Evolutionary conservation across 2,888 invertebrate genomes (phyloP).

Genomic region (Lysandra coridon): DNA sequence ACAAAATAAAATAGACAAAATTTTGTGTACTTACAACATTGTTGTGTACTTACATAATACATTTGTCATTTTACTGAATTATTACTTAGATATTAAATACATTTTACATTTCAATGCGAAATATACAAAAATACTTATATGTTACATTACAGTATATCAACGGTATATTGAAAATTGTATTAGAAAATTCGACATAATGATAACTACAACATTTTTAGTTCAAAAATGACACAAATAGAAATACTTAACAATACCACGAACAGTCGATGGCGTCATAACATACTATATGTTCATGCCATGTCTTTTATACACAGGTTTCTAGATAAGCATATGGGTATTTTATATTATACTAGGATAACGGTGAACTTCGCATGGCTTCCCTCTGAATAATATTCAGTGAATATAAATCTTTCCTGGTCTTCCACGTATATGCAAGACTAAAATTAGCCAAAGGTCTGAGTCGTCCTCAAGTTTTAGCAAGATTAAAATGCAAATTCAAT

Average conservation of each 20-base stretch:
- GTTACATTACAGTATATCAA: conserved; percentile 35
- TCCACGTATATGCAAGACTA: no score
- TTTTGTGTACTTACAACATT: neutral
- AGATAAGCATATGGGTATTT: neutral
- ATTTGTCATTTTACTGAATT: neutral
- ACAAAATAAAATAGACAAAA: neutral
- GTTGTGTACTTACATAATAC: neutral
- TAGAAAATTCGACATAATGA: conserved; percentile 26
- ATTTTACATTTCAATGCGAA: no score
- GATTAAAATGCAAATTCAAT: no score
- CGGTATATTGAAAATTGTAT: conserved; percentile 14
- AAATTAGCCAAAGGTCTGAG: no score
- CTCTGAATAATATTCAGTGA: no score
- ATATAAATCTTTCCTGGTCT: no score
- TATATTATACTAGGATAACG: neutral
- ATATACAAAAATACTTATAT: neutral
- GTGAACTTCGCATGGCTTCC: no score
- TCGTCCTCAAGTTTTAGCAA: no score
- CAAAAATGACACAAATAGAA: conserved; percentile 44
- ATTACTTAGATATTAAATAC: no score
- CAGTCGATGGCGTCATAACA: conserved; percentile 43
- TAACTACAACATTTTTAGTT: conserved; percentile 37
- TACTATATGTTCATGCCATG: conserved; percentile 38
- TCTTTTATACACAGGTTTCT: conserved; percentile 47
- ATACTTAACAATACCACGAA: conserved; percentile 47